Base-by-base conservation (phyloP, 2,797 vertebrate species). In the Tachyglossus aculeatus region DNA sequence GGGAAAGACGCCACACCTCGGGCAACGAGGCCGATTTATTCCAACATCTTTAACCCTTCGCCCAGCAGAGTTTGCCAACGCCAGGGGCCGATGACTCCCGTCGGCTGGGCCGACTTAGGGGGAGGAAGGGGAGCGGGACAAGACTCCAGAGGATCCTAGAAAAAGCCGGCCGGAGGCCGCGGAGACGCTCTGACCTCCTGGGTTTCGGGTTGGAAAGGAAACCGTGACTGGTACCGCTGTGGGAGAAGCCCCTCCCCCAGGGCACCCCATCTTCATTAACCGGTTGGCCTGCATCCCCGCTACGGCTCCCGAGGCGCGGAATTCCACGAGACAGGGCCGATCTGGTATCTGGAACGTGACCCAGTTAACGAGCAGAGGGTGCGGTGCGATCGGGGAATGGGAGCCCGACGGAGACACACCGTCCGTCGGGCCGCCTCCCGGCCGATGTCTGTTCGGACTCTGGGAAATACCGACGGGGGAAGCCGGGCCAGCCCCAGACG, bases 1-100 rank as follows among this genome's bases (percentile, higher is more conserved):
- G 56, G 68, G 63, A 54, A 74, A 72, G 66, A 76, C 56, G 75
- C 72, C 15, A 33, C 66, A 71, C 24, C 80, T 83, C 82, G 76
- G 84, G 86, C 77, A 76, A 73, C n/a, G 60, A 71, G 65, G 56
- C 47, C 38, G 76, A 64, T 71, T 86, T 72, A 41, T 45, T 69
- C 63, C 58, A 53, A 68, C 76, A 77, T n/a, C 57, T 77, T 91
- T 91, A 91, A 90, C 88, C 70, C 86, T 84, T 69, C 40, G 5
- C 29, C 36, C 0, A 34, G 43, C 36, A 12, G n/a, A 3, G n/a
- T 24, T n/a, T 61, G 33, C 19, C 3, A 45, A 41, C 2, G 15
- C 22, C 0, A 3, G n/a, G n/a, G 2, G 29, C 33, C 38, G 55
- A 33, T n/a, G 19, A 39, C 32, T n/a, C 21, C 15, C 14, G 43